Evolutionary conservation across 2,113 vertebrate species (phyloP), one percentile per base, ranked within the genome.

Genomic region (Atlantisia rogersi): DNA sequence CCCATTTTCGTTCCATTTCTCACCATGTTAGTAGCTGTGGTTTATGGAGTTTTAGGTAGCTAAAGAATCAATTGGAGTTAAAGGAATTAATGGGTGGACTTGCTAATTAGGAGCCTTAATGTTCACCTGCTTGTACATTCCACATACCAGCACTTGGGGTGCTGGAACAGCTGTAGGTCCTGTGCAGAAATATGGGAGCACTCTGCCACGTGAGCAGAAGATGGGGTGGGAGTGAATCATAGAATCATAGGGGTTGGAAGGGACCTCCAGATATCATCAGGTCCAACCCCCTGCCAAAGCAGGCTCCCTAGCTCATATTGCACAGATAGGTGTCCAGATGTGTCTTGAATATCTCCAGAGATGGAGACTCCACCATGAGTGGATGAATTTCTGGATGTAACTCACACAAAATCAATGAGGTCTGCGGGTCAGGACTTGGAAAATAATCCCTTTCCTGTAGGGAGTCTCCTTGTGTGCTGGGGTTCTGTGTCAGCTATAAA

Each of bases 181-280:
- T 35, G 40, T 52, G 70, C 24, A 46, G 59, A 62, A 62, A 58
- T 40, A 9, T 0, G 9, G 29, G 56, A 26, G 59, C 15, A 11
- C 35, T 60, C 62, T 52, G 46, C 40, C 35, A 40, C 53, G 35
- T 78, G 53, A 86, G 58, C 53, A 19, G 56, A 35, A 58, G 53
- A 21, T 35, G 32, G 48, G 25, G 25, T 0, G 1, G 24, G 28
- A 19, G 2, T 35, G 35, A 35, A 35, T 35, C 35, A 35, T 35
- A 35, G 35, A 35, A 35, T 35, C 35, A 35, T 35, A 35, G 35
- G 35, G 35, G 35, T 35, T 35, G 35, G 35, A 35, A 35, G 35
- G 35, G 35, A 35, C 35, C 35, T 35, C 35, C 35, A 35, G 35
- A 35, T 35, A 35, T 35, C 35, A 35, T 35, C 35, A 35, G 35